Evolutionary conservation across 2,113 vertebrate species (phyloP).

Genomic region (Paradoxurus hermaphroditus): DNA sequence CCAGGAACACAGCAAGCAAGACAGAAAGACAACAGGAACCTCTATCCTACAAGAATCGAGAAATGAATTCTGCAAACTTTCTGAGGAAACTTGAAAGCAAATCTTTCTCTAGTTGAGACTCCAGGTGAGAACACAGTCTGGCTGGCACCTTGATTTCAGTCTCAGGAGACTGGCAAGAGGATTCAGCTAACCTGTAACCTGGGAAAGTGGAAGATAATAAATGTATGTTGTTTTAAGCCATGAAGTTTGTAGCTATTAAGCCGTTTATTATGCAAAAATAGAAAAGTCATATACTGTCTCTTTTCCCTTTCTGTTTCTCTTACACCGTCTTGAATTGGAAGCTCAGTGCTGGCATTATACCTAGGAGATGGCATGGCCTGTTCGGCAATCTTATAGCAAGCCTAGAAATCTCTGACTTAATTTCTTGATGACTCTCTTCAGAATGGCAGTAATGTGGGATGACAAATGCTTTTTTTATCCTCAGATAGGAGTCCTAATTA

Average conservation of each 20-base stretch:
- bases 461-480: not conserved
- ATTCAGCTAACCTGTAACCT: not conserved
- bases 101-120: not conserved
- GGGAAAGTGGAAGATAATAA: not conserved
- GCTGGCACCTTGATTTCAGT: not conserved
- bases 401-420: not conserved
- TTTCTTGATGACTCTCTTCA: not conserved
- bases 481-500: not conserved
- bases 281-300: not conserved
- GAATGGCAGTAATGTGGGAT: not conserved
- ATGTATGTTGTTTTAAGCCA: not conserved
- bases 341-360: not conserved
- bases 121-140: not conserved
- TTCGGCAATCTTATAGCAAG: not conserved
- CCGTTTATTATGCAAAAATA: not conserved
- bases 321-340: not conserved
- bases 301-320: not conserved
- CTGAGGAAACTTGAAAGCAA: not conserved
- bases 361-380: not conserved
- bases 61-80: not conserved
- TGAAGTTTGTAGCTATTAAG: not conserved
- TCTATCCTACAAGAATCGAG: too few species aligned
- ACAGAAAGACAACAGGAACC: not conserved
- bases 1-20: not conserved
- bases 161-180: not conserved